Evolutionary conservation across 2,888 invertebrate genomes (phyloP), one percentile per base, ranked within the genome.

Genomic region (Drosophila trichaetosa): DNA sequence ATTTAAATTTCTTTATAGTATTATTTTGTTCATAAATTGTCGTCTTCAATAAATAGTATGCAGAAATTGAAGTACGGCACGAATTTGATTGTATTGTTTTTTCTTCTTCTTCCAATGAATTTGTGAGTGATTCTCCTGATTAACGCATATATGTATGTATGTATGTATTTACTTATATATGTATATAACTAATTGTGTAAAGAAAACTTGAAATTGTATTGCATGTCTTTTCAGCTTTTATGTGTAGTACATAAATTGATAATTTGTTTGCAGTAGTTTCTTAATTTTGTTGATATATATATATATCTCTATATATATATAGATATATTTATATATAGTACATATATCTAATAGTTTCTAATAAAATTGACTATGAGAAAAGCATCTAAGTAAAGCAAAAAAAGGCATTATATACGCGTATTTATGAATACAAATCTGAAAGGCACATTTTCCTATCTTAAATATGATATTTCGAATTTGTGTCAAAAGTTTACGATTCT

Each of bases 191-290:
- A 80, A 72, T 51, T 72, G 67, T 72, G 81, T 80, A 72, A 62
- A 77, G 81, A 81, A 79, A 81, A 79, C 59, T 77, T 78, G 81
- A 78, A 78, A 81, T 77, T 73, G 78, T 81, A 73, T 79, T 79
- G 78, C 82, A 77, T 79, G 79, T 79, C 79, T 79, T 79, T 79
- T 79, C 73, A 72, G 78, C 73, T 69, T 73, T 79, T 79, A 73
- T 52, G 60, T 65, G 59, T 77, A 72, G 59, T 58, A 72, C 46
- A 71, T 80, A 56, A 58, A 76, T 72, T 79, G 72, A 77, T 81
- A 60, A 49, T 72, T 72, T 21, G 31, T 46, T 76, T 63, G 38
- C 71, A 64, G 33, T 36, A 31, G 48, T 64, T 76, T 52, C 65
- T 69, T 49, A n/a, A 66, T 76, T 60, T 57, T 49, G 29, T 24